A percentile compares a stretch with the other conserved stretches of the same genome.
Evolutionary conservation across 2,888 invertebrate species (phyloP).

Genomic region (Spicauda simplicius): DNA sequence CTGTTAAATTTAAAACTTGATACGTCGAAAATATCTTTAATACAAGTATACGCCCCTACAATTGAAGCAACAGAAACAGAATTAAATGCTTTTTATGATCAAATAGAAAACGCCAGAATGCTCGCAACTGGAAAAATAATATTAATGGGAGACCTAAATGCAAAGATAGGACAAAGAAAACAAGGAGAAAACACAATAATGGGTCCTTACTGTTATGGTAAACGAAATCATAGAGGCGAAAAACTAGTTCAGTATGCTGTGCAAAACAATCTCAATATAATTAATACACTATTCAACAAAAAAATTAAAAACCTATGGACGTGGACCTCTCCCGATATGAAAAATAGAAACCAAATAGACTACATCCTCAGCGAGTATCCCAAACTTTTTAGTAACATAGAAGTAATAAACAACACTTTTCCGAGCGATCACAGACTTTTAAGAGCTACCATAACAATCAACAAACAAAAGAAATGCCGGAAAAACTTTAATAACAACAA

Average conservation of each 20-base stretch:
- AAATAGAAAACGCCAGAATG: too few relatives aligned
- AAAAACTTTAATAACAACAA: neutral
- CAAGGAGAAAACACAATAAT: too few relatives aligned
- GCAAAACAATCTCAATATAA: constrained; percentile 4
- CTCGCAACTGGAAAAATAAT: too few relatives aligned
- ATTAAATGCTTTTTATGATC: too few relatives aligned
- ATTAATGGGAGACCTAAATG: too few relatives aligned
- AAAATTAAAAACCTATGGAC: constrained; percentile 37
- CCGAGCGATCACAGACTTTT: constrained; percentile 17
- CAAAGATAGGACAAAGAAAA: too few relatives aligned
- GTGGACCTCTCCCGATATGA: constrained; percentile 35
- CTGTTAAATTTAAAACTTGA: too few relatives aligned
- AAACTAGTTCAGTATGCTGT: neutral
- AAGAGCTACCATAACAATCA: constrained; percentile 5
- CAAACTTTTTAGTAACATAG: constrained; percentile 1
- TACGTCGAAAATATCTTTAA: too few relatives aligned
- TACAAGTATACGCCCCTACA: too few relatives aligned
- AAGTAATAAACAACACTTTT: neutral
- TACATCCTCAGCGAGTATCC: neutral
- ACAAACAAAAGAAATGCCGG: constrained; percentile 3
- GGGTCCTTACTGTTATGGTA: too few relatives aligned
- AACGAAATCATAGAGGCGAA: neutral
- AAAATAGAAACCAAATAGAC: constrained; percentile 30
- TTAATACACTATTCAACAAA: constrained; percentile 5
- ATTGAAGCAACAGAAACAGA: too few relatives aligned